Percentiles rank a stretch among this genome's conserved stretches.
These are phyloP conservation scores for Xylota sylvarum DNA, from an alignment of 2,888 invertebrate species.

Conservation along the genomic window DNA sequence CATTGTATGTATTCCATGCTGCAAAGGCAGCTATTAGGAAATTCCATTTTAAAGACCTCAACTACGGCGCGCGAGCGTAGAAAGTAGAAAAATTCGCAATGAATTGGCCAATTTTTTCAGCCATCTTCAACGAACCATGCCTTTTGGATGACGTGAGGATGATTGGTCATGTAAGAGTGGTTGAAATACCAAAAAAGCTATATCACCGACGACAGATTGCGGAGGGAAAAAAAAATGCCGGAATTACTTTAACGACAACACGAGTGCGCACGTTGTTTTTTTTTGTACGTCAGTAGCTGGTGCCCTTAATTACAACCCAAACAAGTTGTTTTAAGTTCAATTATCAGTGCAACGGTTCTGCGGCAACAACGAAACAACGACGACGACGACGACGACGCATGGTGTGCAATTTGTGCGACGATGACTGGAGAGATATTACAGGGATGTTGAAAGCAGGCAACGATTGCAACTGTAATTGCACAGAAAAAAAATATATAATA, in stretches of 20 bases:
- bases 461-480: conserved; percentile 46
- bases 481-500: not conserved
- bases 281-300: conserved; percentile 50
- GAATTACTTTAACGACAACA: conserved; percentile 67
- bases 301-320: conserved; percentile 74
- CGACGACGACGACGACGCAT: conserved; percentile 3
- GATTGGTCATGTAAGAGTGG: conserved; percentile 41
- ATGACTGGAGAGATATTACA: conserved; percentile 22
- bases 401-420: conserved; percentile 69
- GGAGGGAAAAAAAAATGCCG: conserved; percentile 41
- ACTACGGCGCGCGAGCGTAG: conserved; percentile 39
- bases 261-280: conserved; percentile 23
- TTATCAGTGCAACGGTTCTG: conserved; percentile 58
- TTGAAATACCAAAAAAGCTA: conserved; percentile 13
- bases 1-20: conserved; percentile 6
- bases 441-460: conserved; percentile 54
- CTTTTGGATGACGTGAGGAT: not conserved
- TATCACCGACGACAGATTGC: not conserved
- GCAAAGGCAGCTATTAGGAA: conserved; percentile 23
- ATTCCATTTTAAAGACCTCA: conserved; percentile 43
- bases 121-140: conserved; percentile 52
- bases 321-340: conserved; percentile 72
- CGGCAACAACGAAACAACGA: not conserved
- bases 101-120: conserved; percentile 66
- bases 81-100: conserved; percentile 69